Percentiles rank a stretch among this genome's conserved stretches.
Conservation (phyloP, 2,113 vertebrate genomes). For the Physeter macrocephalus region DNA sequence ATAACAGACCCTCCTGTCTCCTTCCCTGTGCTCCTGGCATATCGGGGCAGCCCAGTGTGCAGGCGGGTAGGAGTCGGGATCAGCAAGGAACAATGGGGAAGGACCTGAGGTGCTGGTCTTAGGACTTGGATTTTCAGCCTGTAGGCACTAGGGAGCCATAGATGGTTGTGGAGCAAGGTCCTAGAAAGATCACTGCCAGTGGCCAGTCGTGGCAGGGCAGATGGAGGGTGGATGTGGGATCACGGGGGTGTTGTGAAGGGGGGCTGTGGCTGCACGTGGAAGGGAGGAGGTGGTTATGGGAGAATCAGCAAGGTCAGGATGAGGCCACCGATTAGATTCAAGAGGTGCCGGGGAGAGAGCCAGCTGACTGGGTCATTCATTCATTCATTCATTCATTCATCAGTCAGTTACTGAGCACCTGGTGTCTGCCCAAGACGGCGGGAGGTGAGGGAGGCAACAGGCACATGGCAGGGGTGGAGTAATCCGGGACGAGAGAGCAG, state of each 20-base stretch:
- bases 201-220: background rate
- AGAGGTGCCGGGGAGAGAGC: background rate
- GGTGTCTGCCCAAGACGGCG: background rate
- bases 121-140: background rate
- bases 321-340: background rate
- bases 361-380: fast-evolving
- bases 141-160: background rate
- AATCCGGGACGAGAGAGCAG: fast-evolving
- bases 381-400: background rate
- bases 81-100: background rate
- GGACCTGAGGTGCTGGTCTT: background rate
- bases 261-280: background rate
- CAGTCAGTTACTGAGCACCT: background rate
- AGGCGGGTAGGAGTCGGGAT: background rate
- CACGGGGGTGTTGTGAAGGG: fast-evolving
- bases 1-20: background rate
- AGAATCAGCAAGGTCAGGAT: background rate
- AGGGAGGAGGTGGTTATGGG: background rate
- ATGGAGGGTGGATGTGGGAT: background rate
- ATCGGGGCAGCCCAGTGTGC: background rate
- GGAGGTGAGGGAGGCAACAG: background rate
- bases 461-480: fast-evolving
- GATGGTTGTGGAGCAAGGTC: background rate
- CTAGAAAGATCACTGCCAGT: background rate
- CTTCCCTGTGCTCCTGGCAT: too few relatives aligned